Base-by-base conservation (phyloP, 2,888 invertebrate genomes). In the Aphodius granarius region DNA sequence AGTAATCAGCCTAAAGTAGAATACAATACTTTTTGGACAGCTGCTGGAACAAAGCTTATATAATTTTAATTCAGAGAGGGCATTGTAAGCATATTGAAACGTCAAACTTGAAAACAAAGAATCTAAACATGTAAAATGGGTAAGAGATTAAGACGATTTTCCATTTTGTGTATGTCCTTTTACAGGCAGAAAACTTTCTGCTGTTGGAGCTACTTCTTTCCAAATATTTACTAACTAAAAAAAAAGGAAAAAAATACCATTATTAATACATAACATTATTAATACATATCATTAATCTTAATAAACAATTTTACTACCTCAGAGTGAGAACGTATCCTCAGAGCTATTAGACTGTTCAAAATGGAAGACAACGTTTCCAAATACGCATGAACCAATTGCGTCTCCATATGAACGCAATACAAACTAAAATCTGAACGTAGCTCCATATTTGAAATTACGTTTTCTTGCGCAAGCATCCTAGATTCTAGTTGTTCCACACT, bases 351-450 rank as follows among this genome's bases (percentile, higher is more conserved):
- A 78, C 89, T 89, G 78, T 89, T 89, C 66, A 92, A 83, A 77
- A 91, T 90, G 1, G 89, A 88, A 0, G 91, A 90, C 20, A 92
- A 85, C 65, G 91, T 90, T 82, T 90, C 90, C 75, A 91, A 86
- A 84, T 92, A 90, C 3, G 90, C 88, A 79, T 90, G 90, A 3
- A 91, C 91, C 63, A 92, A 84, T 79, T 91, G 90, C 0, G 91
- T 91, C 82, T 92, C 91, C 88, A 91, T 89, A 80, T 91, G 89
- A 17, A 91, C 88, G 83, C 92, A 91, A 81, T 91, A 90, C 66
- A 91, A 86, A 75, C 91, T 91, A 82, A 91, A 91, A 66, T 90
- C 90, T 76, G 90, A 90, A 78, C 91, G 87, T 66, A 91, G 83
- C 81, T 91, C 91, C 79, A 91, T 89, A 75, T 90, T 91, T 0